These are phyloP conservation scores for Australoheros facetus DNA, from an alignment of 2,797 vertebrate genomes.

Conservation along the genomic window DNA sequence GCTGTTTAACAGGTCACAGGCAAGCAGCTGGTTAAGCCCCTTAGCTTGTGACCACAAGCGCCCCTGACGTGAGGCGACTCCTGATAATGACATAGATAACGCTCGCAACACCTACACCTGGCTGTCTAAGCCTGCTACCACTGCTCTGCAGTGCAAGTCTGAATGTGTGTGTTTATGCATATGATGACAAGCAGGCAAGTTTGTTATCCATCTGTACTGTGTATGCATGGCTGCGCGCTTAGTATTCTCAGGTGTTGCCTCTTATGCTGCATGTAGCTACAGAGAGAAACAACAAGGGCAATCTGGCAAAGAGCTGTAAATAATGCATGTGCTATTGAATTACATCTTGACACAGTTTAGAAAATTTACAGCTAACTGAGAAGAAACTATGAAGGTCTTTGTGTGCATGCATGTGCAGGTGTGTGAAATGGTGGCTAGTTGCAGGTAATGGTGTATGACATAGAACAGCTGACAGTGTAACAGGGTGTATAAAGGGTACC, in stretches of 20 bases:
- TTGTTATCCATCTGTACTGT: conserved; percentile 56
- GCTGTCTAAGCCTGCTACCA: conserved; percentile 15
- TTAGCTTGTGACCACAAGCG: conserved; percentile 63
- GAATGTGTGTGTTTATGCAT: conserved; percentile 14
- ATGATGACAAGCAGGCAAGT: conserved; percentile 35
- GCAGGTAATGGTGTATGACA: conserved; percentile 71
- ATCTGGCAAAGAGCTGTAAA: conserved; percentile 53
- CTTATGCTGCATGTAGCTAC: conserved; percentile 45
- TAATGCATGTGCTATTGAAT: conserved; percentile 61
- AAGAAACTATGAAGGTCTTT: conserved; percentile 17
- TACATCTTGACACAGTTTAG: conserved; percentile 50
- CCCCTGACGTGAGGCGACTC: conserved; percentile 64
- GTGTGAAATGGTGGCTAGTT: conserved; percentile 38
- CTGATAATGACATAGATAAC: conserved; percentile 56
- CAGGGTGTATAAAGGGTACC: conserved; percentile 37
- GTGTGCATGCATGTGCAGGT: conserved; percentile 20
- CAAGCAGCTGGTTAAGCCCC: conserved; percentile 67
- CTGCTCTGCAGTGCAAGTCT: conserved; percentile 9
- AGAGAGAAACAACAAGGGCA: conserved; percentile 44
- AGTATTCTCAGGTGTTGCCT: conserved; percentile 59
- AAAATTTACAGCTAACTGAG: conserved; percentile 21
- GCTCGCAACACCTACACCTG: conserved; percentile 39
- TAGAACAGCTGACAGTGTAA: conserved; percentile 59
- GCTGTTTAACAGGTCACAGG: conserved; percentile 65
- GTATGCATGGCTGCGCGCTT: conserved; percentile 54